Percentiles rank a stretch among this genome's conserved stretches.
phyloP scores from a whole-genome alignment of 2,888 invertebrate genomes.

The Silvanus unidentatus region DNA sequence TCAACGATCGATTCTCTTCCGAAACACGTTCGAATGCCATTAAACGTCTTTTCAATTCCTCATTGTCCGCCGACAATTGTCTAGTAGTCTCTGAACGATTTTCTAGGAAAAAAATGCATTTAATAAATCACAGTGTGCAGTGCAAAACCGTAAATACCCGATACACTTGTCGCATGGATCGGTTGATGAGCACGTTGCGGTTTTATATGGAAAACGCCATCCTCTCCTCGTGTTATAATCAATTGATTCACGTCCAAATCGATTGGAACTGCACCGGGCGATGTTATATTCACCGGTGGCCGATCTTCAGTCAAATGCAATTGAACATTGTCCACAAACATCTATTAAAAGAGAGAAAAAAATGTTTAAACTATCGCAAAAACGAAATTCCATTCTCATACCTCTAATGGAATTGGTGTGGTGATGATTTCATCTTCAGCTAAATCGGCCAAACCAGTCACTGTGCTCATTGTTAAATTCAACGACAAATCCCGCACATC shows the following conservation, averaged over 20 bases:
- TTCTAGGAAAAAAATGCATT: too few species aligned
- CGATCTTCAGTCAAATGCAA: conserved; percentile 78
- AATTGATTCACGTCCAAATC: conserved; percentile 68
- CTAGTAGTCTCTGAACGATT: conserved; percentile 25
- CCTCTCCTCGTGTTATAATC: conserved; percentile 62
- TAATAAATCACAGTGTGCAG: too few species aligned
- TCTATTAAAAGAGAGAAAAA: conserved; percentile 47
- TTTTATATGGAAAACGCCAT: conserved; percentile 64
- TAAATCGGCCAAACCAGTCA: conserved; percentile 74
- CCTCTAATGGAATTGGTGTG: conserved; percentile 76
- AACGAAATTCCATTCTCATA: conserved; percentile 39
- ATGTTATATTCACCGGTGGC: conserved; percentile 71
- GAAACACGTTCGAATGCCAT: conserved; percentile 54
- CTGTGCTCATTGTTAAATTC: conserved; percentile 72
- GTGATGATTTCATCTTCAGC: conserved; percentile 81
- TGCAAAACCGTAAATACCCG: too few species aligned
- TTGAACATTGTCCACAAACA: conserved; percentile 67
- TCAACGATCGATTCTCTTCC: conserved; percentile 53
- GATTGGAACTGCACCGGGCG: conserved; percentile 75
- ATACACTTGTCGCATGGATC: too few species aligned
- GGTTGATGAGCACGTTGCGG: conserved; percentile 43
- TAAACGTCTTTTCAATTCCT: conserved; percentile 57
- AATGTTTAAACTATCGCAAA: background rate
- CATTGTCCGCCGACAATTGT: conserved; percentile 57
- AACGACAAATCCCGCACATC: conserved; percentile 61